phyloP scores from a whole-genome alignment of 2,888 invertebrate genomes.

The Cosmopolites sordidus region DNA sequence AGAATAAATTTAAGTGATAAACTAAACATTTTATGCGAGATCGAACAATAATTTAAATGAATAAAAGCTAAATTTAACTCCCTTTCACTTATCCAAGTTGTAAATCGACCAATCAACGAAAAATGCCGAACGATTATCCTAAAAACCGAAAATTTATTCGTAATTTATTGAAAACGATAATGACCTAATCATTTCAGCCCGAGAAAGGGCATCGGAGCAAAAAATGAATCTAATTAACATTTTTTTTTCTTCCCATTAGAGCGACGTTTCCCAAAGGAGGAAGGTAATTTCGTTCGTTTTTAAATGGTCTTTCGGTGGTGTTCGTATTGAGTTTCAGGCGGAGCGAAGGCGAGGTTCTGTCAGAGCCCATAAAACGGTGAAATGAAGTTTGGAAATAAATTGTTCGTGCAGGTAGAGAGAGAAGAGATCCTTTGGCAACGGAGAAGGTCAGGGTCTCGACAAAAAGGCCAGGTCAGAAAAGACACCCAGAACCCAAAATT shows the following conservation, averaged over 20 bases:
- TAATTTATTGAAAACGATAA: no score
- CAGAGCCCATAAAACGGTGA: constrained; percentile 21
- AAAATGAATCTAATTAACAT: constrained; percentile 12
- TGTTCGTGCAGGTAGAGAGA: constrained; percentile 22
- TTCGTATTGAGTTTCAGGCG: constrained; percentile 13
- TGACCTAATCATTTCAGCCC: no score
- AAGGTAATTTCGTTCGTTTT: constrained; percentile 18
- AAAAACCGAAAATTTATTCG: no score
- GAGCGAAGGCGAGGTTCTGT: constrained; percentile 14
- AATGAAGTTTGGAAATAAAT: constrained; percentile 24
- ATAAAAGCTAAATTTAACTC: no score
- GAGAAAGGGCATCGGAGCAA: not conserved
- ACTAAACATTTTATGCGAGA: no score
- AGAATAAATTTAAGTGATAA: no score
- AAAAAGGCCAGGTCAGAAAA: constrained; percentile 23
- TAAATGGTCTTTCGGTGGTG: constrained; percentile 10
- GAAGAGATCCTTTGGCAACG: constrained; percentile 11
- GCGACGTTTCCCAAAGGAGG: constrained; percentile 8
- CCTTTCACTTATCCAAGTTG: no score
- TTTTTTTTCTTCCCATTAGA: constrained; percentile 16
- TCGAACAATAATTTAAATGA: no score
- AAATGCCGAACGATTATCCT: no score
- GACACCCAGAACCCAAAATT: constrained; percentile 32
- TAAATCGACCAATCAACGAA: no score
- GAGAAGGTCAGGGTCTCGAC: constrained; percentile 8